Base-by-base conservation (phyloP, 1,140 invertebrate genomes). In the Heliconius congener region DNA sequence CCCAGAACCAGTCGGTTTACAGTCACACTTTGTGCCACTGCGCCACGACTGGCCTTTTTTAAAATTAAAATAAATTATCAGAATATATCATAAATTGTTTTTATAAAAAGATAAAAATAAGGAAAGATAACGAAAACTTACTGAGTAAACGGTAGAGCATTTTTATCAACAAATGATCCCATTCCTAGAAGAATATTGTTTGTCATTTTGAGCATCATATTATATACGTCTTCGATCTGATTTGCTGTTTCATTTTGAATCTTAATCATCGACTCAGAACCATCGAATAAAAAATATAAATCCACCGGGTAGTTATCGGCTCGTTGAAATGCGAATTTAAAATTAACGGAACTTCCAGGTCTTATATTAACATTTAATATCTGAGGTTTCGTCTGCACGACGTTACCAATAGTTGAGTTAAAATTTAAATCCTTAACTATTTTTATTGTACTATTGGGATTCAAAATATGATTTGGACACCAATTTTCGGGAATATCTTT, bases 151-250 rank as follows among this genome's bases (percentile, higher is more conserved):
- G 98, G 98, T 92, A 98, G 95, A 0, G 96, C 95, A 42, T 97
- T 96, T 94, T 99, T 99, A 85, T 99, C 98, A 1, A 98, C 96
- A 95, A 98, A 99, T 77, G 97, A 98, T 8, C 98, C 98, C 88
- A 98, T 98, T 72, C 98, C 98, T 34, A 98, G 90, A 19, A 95
- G 95, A 86, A 98, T 98, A 87, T 98, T 97, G 23, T 96, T 96
- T 0, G 98, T 98, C 70, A 98, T 96, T n/a, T 96, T 96, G 78
- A 94, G 93, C 97, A 99, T 97, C 4, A 94, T 93, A 19, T 94
- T 85, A 27, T 95, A 97, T 73, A 98, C 94, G 9, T 95, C 86
- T 81, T 95, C 91, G 8, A 96, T 97, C 23, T 98, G 91, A 55
- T 94, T 88, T 0, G 96, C 96, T 4, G 98, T 88, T 81, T 96